Percentiles rank a stretch among this genome's conserved stretches.
Conservation (phyloP, 2,888 invertebrate genomes). For the Trichogramma evanescens region DNA sequence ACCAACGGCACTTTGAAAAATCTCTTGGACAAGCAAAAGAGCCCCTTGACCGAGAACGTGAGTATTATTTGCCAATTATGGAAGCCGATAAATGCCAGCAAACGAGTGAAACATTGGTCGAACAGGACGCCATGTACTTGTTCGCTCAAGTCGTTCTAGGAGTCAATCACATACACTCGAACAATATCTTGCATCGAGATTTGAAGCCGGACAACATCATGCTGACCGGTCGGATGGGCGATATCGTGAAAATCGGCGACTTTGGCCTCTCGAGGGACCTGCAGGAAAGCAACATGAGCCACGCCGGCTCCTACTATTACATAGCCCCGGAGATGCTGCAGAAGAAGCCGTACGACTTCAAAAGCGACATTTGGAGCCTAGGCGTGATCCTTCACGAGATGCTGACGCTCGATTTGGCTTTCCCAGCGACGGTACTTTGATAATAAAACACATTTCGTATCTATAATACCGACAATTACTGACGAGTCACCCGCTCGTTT, state of each 20-base stretch:
- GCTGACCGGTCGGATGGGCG: constrained; percentile 60
- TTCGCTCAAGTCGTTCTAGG: constrained; percentile 58
- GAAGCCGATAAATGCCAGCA: not conserved
- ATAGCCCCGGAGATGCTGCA: constrained; percentile 79
- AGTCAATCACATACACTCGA: constrained; percentile 71
- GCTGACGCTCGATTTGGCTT: constrained; percentile 37
- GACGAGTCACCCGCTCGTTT: constrained; percentile 4
- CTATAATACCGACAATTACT: not conserved
- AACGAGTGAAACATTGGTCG: too few relatives aligned
- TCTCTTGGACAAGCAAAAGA: constrained; percentile 51
- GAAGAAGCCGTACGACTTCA: constrained; percentile 67
- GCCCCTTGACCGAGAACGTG: constrained; percentile 36
- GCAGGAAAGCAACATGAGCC: constrained; percentile 26
- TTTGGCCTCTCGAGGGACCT: constrained; percentile 74
- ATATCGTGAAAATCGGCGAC: constrained; percentile 73
- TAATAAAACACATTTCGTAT: not conserved
- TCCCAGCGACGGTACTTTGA: constrained; percentile 31
- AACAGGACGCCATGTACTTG: constrained; percentile 36
- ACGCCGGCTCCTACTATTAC: constrained; percentile 54
- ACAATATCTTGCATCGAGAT: constrained; percentile 75
- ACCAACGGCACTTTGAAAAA: constrained; percentile 70
- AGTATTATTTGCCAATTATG: not conserved
- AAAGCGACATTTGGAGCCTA: constrained; percentile 81
- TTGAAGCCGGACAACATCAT: constrained; percentile 81
- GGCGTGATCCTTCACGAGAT: constrained; percentile 80